Evolutionary conservation across 2,888 invertebrate genomes (phyloP), one percentile per base, ranked within the genome.

Genomic region (Cyrtodaria siliqua): DNA sequence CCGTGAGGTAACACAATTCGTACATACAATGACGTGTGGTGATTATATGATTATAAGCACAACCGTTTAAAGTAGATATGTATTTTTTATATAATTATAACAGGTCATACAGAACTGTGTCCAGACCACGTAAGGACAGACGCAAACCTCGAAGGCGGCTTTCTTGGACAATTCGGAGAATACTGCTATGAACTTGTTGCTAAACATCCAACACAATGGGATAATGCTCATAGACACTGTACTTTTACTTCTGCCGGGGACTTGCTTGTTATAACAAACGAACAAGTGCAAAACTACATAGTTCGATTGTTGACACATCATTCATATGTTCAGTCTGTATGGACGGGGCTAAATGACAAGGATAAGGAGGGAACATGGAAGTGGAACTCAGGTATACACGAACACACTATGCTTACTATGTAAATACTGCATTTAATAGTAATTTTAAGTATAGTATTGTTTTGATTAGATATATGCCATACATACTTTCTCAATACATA

Each of bases 151-250:
- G 50, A 49, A 8, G 20, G 57, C 23, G 76, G 80, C 0, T 77
- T 70, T 50, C 49, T 77, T 2, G 72, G 76, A 38, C 80, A 80
- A 33, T 74, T 66, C 42, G 80, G 72, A 12, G 57, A 73, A 6
- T 80, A 59, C 33, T 80, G 80, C 26, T 73, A 66, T 27, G 80
- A 76, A 24, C 38, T 77, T 4, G 76, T 76, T 4, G 50, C 61
- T 44, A 42, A 38, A 33, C 4, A 44, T n/a, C n/a, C n/a, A n/a
- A 69, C 73, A n/a, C 70, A 68, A n/a, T 80, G 73, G 67, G 50
- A 50, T 14, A 70, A 67, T 40, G 80, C 76, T 9, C 67, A 73
- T 53, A 44, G 69, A 20, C 80, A 80, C 47, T 80, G 80, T 38
- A 33, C 29, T 8, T 29, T 63, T 0, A 40, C 59, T 14, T 55